A percentile compares a stretch with the other conserved stretches of the same genome.
phyloP scores from a whole-genome alignment of 2,113 vertebrate species.

The Megatriorchis doriae region DNA sequence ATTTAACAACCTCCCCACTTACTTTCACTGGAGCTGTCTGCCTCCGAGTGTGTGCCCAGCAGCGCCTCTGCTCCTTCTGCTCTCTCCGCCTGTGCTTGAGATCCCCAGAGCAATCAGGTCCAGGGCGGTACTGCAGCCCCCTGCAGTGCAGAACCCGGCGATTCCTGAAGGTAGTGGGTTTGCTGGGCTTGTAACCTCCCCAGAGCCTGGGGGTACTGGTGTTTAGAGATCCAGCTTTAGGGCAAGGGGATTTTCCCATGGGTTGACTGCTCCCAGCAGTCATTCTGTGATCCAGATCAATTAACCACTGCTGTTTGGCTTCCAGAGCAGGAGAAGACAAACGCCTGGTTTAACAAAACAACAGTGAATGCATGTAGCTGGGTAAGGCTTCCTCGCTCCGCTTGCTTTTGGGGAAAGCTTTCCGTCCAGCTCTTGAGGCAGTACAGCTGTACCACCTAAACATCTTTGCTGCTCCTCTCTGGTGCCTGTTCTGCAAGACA shows the following conservation, averaged over 20 bases:
- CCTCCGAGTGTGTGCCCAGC: not conserved
- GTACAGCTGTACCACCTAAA: constrained; percentile 19
- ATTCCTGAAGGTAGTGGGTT: not conserved
- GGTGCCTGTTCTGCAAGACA: not conserved
- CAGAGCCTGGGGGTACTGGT: not conserved
- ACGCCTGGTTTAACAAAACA: not conserved
- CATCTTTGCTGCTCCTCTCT: not conserved
- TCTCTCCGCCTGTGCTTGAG: not conserved
- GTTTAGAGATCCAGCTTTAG: not conserved
- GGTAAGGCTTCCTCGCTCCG: fast-evolving
- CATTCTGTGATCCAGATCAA: not conserved
- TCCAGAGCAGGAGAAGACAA: not conserved
- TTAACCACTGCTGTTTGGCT: not conserved
- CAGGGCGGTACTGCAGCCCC: not conserved
- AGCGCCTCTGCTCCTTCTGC: not conserved
- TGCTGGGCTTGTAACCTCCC: not conserved
- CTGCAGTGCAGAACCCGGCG: fast-evolving
- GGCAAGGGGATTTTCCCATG: not conserved
- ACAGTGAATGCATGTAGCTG: fast-evolving
- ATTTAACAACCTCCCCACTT: not conserved
- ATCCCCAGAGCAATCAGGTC: not conserved
- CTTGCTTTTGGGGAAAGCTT: not conserved
- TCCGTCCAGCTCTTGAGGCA: not conserved
- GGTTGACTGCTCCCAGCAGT: not conserved
- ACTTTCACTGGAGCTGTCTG: not conserved